Conservation (phyloP, 2,888 invertebrate genomes). For the Mimumesa dahlbomi region DNA sequence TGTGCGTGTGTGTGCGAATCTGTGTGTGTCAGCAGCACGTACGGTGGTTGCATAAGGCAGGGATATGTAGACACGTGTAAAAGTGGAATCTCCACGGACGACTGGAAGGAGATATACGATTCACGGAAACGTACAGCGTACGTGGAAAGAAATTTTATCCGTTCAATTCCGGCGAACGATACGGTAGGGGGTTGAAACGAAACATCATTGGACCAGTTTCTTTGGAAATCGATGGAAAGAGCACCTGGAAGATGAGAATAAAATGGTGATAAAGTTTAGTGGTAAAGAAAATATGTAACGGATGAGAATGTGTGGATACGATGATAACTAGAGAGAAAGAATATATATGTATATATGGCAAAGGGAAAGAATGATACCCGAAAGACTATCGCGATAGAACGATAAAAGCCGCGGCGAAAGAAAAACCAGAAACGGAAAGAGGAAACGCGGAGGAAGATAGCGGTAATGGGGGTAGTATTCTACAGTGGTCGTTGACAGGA, state of each 20-base stretch:
- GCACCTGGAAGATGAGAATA: no score
- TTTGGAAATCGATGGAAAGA: no score
- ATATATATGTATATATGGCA: neutral
- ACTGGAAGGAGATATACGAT: conserved; percentile 26
- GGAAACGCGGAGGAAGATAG: conserved; percentile 28
- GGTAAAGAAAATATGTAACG: no score
- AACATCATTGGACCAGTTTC: no score
- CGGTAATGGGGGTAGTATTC: conserved; percentile 24
- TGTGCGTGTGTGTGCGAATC: no score
- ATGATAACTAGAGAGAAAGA: neutral
- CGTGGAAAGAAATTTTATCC: no score
- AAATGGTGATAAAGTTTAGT: no score
- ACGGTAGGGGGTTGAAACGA: no score
- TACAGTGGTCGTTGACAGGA: conserved; percentile 14
- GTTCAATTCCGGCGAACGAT: no score
- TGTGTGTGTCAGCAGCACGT: conserved; percentile 37
- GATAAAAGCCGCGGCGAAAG: conserved; percentile 20
- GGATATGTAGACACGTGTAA: conserved; percentile 33
- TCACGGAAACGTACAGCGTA: conserved; percentile 27
- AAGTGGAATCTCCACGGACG: conserved; percentile 26
- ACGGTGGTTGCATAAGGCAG: conserved; percentile 49
- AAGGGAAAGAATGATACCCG: neutral
- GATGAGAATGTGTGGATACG: no score
- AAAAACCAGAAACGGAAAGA: neutral
- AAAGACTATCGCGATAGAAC: no score